Evolutionary conservation across 1,140 invertebrate genomes (phyloP).

Genomic region (Pseudachorutes palmiensis): DNA sequence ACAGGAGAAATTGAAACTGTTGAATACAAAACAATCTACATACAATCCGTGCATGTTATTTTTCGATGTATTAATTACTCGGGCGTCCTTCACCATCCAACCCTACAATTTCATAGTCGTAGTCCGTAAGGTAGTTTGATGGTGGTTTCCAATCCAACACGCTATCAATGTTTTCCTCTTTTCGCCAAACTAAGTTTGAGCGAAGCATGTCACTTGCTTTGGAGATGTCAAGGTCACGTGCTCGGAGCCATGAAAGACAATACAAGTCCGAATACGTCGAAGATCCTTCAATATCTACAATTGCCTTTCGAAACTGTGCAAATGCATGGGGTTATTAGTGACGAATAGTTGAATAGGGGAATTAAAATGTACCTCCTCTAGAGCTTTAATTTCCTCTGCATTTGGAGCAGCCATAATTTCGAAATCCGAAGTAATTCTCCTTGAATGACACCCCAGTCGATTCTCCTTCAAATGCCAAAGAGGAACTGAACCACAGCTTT

Average conservation of each 20-base stretch:
- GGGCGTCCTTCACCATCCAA: too few species aligned
- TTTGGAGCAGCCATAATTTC: background rate
- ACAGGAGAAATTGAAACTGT: background rate
- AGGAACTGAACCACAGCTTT: too few species aligned
- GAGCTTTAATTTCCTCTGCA: too few species aligned
- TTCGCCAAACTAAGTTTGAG: slow-evolving; percentile 8
- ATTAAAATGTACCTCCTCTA: background rate
- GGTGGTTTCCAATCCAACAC: background rate
- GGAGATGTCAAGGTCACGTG: slow-evolving; percentile 7
- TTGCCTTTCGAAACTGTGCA: background rate
- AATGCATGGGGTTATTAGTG: too few species aligned
- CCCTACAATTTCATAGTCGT: background rate
- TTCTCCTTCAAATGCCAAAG: too few species aligned
- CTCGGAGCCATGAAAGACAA: slow-evolving; percentile 17
- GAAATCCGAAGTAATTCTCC: too few species aligned
- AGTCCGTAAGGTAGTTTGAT: background rate
- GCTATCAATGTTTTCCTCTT: background rate
- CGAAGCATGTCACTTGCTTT: slow-evolving; percentile 19
- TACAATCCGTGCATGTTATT: too few species aligned
- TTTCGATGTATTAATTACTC: too few species aligned
- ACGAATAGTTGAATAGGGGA: background rate
- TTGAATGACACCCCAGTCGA: too few species aligned
- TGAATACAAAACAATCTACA: background rate
- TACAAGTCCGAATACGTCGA: background rate
- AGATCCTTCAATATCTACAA: background rate